Evolutionary conservation across 2,797 vertebrate genomes (phyloP).

Genomic region (Thamnophis elegans): DNA sequence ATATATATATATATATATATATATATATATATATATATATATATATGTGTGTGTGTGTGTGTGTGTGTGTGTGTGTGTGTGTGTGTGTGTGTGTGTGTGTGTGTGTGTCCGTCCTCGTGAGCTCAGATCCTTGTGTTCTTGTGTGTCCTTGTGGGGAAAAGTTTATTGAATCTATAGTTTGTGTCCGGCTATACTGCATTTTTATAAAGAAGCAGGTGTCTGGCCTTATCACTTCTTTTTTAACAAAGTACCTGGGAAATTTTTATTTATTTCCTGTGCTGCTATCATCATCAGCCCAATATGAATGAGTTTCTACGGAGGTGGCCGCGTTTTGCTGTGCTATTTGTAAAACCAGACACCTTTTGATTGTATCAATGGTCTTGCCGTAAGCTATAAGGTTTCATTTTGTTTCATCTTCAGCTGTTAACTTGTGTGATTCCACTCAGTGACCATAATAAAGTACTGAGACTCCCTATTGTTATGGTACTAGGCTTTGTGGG

Average conservation of each 20-base stretch:
- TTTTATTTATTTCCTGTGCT: neutral
- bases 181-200: neutral
- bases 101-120: no score
- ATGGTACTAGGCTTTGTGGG: neutral
- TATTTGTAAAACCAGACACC: neutral
- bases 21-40: no score
- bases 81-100: no score
- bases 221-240: neutral
- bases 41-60: no score
- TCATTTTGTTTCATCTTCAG: neutral
- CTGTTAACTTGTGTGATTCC: neutral
- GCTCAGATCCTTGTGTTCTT: no score
- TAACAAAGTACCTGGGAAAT: neutral
- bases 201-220: neutral
- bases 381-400: neutral
- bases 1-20: no score
- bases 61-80: no score
- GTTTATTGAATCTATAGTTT: neutral
- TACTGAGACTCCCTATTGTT: neutral
- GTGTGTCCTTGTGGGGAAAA: neutral
- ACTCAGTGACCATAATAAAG: neutral
- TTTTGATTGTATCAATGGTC: neutral
- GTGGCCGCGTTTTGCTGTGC: neutral
- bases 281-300: neutral
- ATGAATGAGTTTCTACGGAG: neutral